A percentile compares a stretch with the other conserved stretches of the same genome.
These are phyloP conservation scores for Agrotis exclamationis DNA, from an alignment of 2,888 invertebrate species.

Conservation along the genomic window DNA sequence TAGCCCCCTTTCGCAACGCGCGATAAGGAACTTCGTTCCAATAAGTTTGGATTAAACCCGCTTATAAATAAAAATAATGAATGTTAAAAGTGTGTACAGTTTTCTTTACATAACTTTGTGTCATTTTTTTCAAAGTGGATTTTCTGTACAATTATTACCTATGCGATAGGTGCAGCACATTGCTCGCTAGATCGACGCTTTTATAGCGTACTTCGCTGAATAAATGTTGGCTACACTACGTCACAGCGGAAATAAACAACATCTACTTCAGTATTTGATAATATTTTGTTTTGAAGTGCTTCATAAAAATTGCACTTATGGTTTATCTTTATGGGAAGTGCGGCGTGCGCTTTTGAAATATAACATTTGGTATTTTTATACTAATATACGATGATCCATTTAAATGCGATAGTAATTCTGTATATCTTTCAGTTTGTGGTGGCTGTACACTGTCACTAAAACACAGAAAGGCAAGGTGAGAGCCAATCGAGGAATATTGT, in stretches of 20 bases:
- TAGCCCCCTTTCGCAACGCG: no score
- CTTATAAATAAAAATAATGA: no score
- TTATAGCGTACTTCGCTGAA: conserved; percentile 56
- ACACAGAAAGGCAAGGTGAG: no score
- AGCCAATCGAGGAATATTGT: no score
- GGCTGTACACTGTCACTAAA: no score
- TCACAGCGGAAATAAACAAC: conserved; percentile 28
- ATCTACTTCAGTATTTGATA: background rate
- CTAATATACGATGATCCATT: background rate
- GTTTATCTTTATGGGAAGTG: conserved; percentile 26
- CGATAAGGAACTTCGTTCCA: no score
- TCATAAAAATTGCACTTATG: conserved; percentile 29
- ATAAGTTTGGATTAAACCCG: no score
- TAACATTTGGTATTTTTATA: background rate
- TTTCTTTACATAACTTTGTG: background rate
- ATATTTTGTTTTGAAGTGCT: conserved; percentile 23
- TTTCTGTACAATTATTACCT: conserved; percentile 28
- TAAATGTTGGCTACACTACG: conserved; percentile 39
- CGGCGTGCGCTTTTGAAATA: conserved; percentile 16
- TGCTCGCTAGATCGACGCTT: conserved; percentile 42
- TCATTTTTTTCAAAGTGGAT: background rate
- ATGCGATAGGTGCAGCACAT: conserved; percentile 40
- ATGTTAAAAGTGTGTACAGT: no score
- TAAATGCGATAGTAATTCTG: background rate
- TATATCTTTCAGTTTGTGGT: background rate